Evolutionary conservation across 2,888 invertebrate genomes (phyloP).

Genomic region (Marasmarcha lunaedactyla): DNA sequence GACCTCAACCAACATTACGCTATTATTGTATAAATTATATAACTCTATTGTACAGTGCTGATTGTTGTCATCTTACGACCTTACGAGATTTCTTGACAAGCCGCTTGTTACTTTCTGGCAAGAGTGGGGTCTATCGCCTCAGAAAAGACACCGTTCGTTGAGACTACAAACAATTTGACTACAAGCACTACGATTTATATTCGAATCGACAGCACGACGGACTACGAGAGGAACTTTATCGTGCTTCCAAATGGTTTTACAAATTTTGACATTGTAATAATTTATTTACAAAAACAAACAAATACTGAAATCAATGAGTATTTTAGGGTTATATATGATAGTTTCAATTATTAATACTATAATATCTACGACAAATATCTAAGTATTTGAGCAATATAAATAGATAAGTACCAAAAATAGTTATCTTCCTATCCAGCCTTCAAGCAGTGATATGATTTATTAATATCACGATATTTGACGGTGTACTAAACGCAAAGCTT

Average conservation of each 20-base stretch:
- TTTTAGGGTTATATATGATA: conserved; percentile 31
- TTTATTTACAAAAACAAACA: conserved; percentile 31
- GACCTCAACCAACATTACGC: conserved; percentile 37
- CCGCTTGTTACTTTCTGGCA: conserved; percentile 44
- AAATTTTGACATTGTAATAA: conserved; percentile 49
- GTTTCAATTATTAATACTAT: conserved; percentile 33
- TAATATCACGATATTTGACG: conserved; percentile 42
- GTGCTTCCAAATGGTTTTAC: conserved; percentile 58
- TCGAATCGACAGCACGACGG: conserved; percentile 51
- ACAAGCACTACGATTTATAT: conserved; percentile 24
- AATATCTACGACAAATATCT: conserved; percentile 21
- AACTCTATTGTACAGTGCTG: conserved; percentile 38
- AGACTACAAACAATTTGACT: conserved; percentile 12
- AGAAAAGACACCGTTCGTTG: conserved; percentile 39
- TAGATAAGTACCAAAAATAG: conserved; percentile 54
- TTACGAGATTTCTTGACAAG: conserved; percentile 38
- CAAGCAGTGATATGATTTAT: conserved; percentile 59
- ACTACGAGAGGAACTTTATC: conserved; percentile 67
- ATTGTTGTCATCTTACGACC: conserved; percentile 41
- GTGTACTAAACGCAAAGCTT: conserved; percentile 18
- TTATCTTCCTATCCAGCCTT: conserved; percentile 34
- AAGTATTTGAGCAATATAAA: conserved; percentile 54
- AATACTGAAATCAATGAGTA: conserved; percentile 20
- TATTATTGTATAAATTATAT: conserved; percentile 47
- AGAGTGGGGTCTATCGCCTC: conserved; percentile 29